Base-by-base conservation (phyloP, 2,888 invertebrate species). In the Acholoe squamosa region DNA sequence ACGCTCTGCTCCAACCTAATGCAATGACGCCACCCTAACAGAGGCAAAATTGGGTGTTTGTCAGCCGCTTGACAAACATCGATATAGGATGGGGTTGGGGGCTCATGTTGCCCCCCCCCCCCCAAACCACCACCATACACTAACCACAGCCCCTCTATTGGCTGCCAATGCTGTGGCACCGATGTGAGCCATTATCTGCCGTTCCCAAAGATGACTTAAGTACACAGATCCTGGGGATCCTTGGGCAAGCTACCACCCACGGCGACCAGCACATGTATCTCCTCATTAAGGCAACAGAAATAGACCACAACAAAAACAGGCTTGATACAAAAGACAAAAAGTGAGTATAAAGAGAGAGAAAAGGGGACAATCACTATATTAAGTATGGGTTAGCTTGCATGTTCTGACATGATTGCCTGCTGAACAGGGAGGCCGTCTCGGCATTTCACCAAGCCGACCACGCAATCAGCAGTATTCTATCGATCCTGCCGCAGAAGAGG, bases 381-480 rank as follows among this genome's bases (percentile, higher is more conserved):
- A 71, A 71, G 71, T 71, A 22, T 71, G 71, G 71, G 28, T 28
- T n/a, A 28, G 71, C 31, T 71, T 25, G 71, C 71, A 71, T 71
- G 71, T 71, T n/a, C 22, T 7, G 80, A 22, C 80, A 80, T 80
- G 22, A 43, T 80, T 43, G 80, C 80, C 80, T 43, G 43, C 19
- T 34, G 25, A 5, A 76, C 76, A 5, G 76, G n/a, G 31, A 76
- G 28, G 16, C 76, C 43, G 43, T 76, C 71, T 71, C 31, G 25
- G 71, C 25, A 71, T 28, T 28, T 28, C 71, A 28, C 14, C 71
- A 14, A 34, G 34, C 43, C n/a, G 34, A 43, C 43, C 43, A 34
- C 80, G 80, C 43, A 80, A 33, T 80, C 80, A 43, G 80, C 43
- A 80, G 22, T 80, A 80, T 80, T 43, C 12, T 80, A 80, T 80